phyloP scores from a whole-genome alignment of 2,113 vertebrate species.

The Neotoma lepida region DNA sequence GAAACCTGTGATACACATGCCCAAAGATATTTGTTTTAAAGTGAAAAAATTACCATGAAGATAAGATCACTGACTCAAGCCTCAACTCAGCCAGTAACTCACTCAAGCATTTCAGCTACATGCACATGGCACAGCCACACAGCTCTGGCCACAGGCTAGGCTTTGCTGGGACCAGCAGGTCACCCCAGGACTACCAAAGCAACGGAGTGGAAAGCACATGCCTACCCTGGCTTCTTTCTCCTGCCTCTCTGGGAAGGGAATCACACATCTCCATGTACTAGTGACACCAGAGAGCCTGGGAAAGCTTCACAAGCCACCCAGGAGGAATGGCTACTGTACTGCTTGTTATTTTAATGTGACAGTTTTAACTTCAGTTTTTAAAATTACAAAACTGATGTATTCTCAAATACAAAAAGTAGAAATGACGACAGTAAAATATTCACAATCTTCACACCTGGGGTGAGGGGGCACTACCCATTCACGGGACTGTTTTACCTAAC shows the following conservation, averaged over 20 bases:
- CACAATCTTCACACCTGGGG: background rate
- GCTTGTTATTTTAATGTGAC: background rate
- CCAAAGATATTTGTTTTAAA: background rate
- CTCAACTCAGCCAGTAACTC: background rate
- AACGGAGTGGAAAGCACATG: background rate
- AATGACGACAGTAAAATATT: background rate
- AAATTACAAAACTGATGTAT: background rate
- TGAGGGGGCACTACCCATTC: background rate
- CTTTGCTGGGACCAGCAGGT: background rate
- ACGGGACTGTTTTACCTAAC: background rate
- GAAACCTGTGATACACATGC: background rate
- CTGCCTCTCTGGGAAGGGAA: background rate
- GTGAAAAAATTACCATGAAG: background rate
- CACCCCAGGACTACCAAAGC: background rate
- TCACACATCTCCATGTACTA: background rate
- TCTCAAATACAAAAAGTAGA: slow-evolving; percentile 6
- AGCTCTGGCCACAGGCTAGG: background rate
- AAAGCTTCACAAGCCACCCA: background rate
- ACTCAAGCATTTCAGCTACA: background rate
- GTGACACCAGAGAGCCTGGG: background rate
- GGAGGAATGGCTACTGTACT: background rate
- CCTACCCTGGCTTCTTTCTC: too few species aligned
- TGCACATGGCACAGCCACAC: background rate
- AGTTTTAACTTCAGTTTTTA: background rate
- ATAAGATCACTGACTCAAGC: background rate